Percentiles rank a stretch among this genome's conserved stretches.
Evolutionary conservation across 2,797 vertebrate genomes (phyloP).

Genomic region (Channallabes apus): DNA sequence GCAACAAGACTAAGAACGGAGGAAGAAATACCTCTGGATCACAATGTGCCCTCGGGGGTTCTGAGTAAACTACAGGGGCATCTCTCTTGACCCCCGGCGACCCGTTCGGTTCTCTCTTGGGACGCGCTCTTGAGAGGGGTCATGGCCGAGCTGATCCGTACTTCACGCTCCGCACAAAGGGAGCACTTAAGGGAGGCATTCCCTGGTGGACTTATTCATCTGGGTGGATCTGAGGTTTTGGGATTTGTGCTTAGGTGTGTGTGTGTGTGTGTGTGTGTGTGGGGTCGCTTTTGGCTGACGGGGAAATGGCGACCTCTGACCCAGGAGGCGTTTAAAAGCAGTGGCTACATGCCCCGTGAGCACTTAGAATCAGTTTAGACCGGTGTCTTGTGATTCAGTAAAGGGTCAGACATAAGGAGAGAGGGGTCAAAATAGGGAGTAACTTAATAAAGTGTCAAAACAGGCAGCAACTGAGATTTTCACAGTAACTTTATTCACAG

Average conservation of each 20-base stretch:
- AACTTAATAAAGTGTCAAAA: conserved; percentile 20
- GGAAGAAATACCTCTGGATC: conserved; percentile 15
- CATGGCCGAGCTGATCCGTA: conserved; percentile 21
- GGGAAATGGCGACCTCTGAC: conserved; percentile 38
- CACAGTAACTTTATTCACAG: neutral
- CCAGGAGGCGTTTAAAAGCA: conserved; percentile 19
- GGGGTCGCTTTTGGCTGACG: conserved; percentile 24
- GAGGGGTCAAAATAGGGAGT: neutral
- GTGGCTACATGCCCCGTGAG: conserved; percentile 31
- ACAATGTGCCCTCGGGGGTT: conserved; percentile 32
- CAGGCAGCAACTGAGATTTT: neutral
- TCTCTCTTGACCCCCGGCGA: conserved; percentile 48
- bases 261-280: conserved; percentile 17
- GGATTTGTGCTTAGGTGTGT: neutral
- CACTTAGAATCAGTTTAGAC: conserved; percentile 35
- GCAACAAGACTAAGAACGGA: conserved; percentile 8
- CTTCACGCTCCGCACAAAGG: conserved; percentile 45
- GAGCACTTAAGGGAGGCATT: conserved; percentile 45
- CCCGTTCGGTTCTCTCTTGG: conserved; percentile 38
- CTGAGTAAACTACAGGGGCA: conserved; percentile 50
- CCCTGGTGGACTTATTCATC: neutral
- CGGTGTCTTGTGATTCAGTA: neutral
- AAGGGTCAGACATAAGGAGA: conserved; percentile 15
- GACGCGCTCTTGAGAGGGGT: conserved; percentile 39
- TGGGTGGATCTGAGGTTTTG: neutral